Percentiles rank a stretch among this genome's conserved stretches.
These are phyloP conservation scores for Ophioninae sp. DNA, from an alignment of 2,888 invertebrate species.

Conservation along the genomic window DNA sequence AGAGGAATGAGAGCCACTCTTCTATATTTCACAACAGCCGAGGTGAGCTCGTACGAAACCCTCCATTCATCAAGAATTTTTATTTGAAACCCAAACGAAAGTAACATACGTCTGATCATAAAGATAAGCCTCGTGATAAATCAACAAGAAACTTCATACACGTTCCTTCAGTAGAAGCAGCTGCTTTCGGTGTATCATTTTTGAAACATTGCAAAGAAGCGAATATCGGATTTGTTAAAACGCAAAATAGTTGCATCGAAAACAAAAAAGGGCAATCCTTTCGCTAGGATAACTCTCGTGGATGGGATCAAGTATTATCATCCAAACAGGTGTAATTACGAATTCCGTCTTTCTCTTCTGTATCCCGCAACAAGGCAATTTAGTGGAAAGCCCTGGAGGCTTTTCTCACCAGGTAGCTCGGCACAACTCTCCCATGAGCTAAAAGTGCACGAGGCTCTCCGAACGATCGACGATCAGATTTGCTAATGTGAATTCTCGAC, in stretches of 20 bases:
- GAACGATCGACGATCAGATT: neutral
- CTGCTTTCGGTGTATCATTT: neutral
- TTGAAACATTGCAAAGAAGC: neutral
- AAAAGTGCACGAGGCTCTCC: slow-evolving; percentile 5
- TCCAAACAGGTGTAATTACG: neutral
- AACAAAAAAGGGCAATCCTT: neutral
- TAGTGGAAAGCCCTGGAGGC: neutral
- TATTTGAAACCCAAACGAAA: neutral
- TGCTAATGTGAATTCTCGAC: neutral
- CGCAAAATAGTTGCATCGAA: neutral
- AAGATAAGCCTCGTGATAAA: neutral
- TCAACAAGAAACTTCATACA: neutral
- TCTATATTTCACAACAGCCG: neutral
- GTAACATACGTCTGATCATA: neutral
- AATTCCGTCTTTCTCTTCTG: neutral
- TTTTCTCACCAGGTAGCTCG: neutral
- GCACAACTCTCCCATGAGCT: neutral
- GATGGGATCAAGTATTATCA: neutral
- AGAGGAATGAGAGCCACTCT: neutral
- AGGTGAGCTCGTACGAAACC: neutral
- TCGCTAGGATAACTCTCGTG: neutral
- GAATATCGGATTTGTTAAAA: neutral
- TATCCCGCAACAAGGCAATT: neutral
- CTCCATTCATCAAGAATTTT: neutral
- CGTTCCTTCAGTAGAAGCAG: neutral